phyloP scores from a whole-genome alignment of 2,888 invertebrate genomes.

The Sisyra nigra region DNA sequence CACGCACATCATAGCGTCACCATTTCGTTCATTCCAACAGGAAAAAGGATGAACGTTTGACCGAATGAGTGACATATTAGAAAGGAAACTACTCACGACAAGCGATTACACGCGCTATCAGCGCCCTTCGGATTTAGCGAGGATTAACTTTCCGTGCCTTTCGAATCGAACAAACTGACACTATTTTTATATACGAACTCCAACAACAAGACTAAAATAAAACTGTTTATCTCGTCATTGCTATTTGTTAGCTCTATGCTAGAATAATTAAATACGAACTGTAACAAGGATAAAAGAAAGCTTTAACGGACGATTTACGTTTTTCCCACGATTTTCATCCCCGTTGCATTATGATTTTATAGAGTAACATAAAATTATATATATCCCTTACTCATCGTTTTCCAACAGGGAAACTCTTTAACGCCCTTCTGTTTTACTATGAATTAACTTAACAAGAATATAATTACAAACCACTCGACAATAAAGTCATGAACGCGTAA shows the following conservation, averaged over 20 bases:
- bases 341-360: too few relatives aligned
- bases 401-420: too few relatives aligned
- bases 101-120: constrained; percentile 26
- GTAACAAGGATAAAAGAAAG: too few relatives aligned
- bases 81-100: constrained; percentile 24
- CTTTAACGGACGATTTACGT: too few relatives aligned
- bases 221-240: too few relatives aligned
- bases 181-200: neutral
- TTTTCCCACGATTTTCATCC: too few relatives aligned
- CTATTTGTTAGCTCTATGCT: too few relatives aligned
- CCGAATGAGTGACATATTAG: constrained; percentile 23
- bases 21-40: neutral
- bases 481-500: neutral
- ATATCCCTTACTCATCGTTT: too few relatives aligned
- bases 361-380: too few relatives aligned
- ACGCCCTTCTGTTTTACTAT: neutral
- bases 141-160: neutral
- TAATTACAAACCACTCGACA: neutral
- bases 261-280: too few relatives aligned
- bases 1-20: neutral
- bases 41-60: neutral
- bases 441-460: constrained; percentile 2
- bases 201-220: neutral
- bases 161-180: neutral
- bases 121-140: constrained; percentile 9